Evolutionary conservation across 2,113 vertebrate species (phyloP).

Genomic region (Meriones unguiculatus): DNA sequence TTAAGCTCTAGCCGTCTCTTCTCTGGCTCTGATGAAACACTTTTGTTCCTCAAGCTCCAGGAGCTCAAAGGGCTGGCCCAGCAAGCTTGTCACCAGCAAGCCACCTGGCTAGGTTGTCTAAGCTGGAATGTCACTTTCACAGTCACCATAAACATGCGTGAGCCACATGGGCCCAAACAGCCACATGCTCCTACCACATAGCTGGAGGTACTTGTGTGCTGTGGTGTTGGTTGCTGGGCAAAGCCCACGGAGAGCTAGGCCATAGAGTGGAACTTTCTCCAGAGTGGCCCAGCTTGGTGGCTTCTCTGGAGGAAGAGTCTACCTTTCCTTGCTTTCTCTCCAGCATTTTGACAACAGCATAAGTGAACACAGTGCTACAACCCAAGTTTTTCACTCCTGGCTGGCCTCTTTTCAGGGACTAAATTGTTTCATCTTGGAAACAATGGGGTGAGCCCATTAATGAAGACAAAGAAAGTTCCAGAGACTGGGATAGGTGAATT

Average conservation of each 20-base stretch:
- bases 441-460: neutral
- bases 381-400: neutral
- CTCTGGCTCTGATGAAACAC: slow-evolving; percentile 43
- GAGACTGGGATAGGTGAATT: slow-evolving; percentile 1
- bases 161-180: neutral
- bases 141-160: neutral
- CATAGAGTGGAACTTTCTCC: neutral
- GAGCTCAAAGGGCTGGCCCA: neutral
- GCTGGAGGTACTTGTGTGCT: neutral
- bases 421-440: neutral
- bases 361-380: neutral
- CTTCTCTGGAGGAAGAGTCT: neutral
- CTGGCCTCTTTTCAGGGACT: neutral
- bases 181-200: neutral
- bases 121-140: neutral
- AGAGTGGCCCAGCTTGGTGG: neutral
- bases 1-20: neutral
- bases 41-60: slow-evolving; percentile 6
- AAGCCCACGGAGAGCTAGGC: neutral
- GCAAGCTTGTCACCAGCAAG: neutral
- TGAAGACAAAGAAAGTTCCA: neutral
- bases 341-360: neutral
- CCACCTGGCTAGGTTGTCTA: neutral
- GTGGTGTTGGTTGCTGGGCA: neutral
- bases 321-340: neutral